Conservation (phyloP, 2,888 invertebrate species). For the Oxytorus armatus region DNA sequence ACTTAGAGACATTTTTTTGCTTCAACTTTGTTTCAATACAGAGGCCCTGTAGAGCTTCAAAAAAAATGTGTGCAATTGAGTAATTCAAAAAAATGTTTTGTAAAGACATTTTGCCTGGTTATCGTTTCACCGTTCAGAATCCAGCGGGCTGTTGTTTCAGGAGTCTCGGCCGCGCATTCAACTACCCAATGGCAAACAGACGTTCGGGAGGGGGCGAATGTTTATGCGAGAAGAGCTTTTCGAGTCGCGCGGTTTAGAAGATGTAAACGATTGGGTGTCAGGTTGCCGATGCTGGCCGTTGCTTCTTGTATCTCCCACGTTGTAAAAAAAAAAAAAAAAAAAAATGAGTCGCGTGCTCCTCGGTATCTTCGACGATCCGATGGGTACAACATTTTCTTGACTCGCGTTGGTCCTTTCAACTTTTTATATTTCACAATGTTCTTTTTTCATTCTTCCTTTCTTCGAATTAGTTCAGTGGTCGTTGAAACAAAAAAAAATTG, state of each 20-base stretch:
- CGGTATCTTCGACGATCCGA: conserved; percentile 41
- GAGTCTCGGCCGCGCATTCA: conserved; percentile 23
- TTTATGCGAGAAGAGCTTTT: conserved; percentile 55
- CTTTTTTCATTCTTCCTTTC: conserved; percentile 12
- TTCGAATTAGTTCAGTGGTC: conserved; percentile 33
- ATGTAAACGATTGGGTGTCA: neutral
- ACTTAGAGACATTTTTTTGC: too few species aligned
- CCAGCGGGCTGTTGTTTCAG: conserved; percentile 52
- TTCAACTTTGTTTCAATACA: too few species aligned
- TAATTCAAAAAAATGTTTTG: neutral
- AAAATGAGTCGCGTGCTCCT: conserved; percentile 13
- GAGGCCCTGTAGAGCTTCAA: too few species aligned
- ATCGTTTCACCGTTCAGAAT: conserved; percentile 18
- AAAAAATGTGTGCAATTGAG: neutral
- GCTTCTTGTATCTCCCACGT: conserved; percentile 54
- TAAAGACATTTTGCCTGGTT: neutral
- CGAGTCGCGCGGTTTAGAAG: conserved; percentile 26
- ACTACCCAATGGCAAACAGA: conserved; percentile 24
- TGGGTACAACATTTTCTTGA: conserved; percentile 1
- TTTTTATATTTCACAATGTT: neutral
- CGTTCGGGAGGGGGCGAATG: conserved; percentile 11
- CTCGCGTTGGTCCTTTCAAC: conserved; percentile 35
- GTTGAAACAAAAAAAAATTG: conserved; percentile 23
- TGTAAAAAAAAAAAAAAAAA: conserved; percentile 18
- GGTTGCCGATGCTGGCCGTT: neutral